A percentile compares a stretch with the other conserved stretches of the same genome.
Evolutionary conservation across 1,140 invertebrate species (phyloP).

Genomic region (Lethocerus indicus): DNA sequence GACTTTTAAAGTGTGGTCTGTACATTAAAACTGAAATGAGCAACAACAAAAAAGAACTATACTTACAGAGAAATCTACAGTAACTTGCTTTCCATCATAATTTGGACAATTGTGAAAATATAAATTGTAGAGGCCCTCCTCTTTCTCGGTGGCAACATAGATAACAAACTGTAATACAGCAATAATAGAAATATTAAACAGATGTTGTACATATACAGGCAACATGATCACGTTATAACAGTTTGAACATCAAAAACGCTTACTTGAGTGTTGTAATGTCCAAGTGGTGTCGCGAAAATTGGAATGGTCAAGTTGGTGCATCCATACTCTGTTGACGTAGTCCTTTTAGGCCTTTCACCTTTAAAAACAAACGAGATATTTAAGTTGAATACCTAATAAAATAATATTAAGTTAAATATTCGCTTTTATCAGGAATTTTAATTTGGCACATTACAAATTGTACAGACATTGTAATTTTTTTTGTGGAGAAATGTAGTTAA

Average conservation of each 20-base stretch:
- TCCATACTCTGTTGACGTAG: background rate
- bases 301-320: conserved; percentile 6
- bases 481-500: background rate
- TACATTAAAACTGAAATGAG: background rate
- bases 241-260: conserved; percentile 15
- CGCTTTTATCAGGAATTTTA: no score
- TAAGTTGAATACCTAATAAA: background rate
- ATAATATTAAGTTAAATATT: no score
- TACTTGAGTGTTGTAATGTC: conserved; percentile 37
- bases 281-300: conserved; percentile 21
- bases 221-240: background rate
- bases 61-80: conserved; percentile 46
- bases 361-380: background rate
- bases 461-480: no score
- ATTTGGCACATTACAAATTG: no score
- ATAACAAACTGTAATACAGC: conserved; percentile 54
- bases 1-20: no score
- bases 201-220: conserved; percentile 8
- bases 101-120: conserved; percentile 91
- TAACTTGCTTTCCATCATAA: conserved; percentile 30
- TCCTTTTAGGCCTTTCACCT: conserved; percentile 4
- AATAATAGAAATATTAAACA: background rate
- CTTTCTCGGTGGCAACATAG: conserved; percentile 51
- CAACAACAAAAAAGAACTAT: background rate
- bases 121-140: conserved; percentile 88